These are phyloP conservation scores for Telenomus remus DNA, from an alignment of 1,140 invertebrate genomes.

Conservation along the genomic window DNA sequence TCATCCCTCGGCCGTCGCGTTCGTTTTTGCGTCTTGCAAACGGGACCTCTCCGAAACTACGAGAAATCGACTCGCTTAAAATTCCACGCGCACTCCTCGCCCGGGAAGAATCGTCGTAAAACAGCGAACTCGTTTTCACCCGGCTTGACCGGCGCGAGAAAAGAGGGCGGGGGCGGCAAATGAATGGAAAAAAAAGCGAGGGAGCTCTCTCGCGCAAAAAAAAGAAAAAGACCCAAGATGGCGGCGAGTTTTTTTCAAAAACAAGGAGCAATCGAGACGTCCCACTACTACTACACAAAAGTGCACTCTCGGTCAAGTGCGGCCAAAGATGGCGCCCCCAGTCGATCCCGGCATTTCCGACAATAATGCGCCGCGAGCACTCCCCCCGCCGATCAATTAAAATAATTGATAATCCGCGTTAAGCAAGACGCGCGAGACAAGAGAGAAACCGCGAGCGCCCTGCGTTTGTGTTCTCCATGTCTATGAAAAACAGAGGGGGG, in stretches of 20 bases:
- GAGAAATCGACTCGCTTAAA: slow-evolving; percentile 48
- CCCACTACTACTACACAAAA: slow-evolving; percentile 53
- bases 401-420: slow-evolving; percentile 8
- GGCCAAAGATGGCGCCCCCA: slow-evolving; percentile 46
- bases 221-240: slow-evolving; percentile 54
- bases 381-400: slow-evolving; percentile 19
- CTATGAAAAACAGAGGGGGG: too few species aligned
- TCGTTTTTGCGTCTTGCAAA: slow-evolving; percentile 4
- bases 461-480: too few species aligned
- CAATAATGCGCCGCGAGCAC: slow-evolving; percentile 20
- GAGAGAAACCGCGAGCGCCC: slow-evolving; percentile 12
- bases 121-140: slow-evolving; percentile 51
- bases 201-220: slow-evolving; percentile 27
- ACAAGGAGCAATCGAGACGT: slow-evolving; percentile 54
- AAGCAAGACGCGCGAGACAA: slow-evolving; percentile 22
- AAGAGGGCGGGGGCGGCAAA: slow-evolving; percentile 49
- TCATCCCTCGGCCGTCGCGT: not conserved
- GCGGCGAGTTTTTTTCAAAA: slow-evolving; percentile 48
- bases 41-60: slow-evolving; percentile 30
- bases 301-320: slow-evolving; percentile 57
- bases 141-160: slow-evolving; percentile 51
- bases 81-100: slow-evolving; percentile 43
- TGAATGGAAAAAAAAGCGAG: slow-evolving; percentile 40
- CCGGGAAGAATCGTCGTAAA: slow-evolving; percentile 53
- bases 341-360: slow-evolving; percentile 44